Evolutionary conservation across 2,888 invertebrate genomes (phyloP).

Genomic region (Cyclophora albipunctata): DNA sequence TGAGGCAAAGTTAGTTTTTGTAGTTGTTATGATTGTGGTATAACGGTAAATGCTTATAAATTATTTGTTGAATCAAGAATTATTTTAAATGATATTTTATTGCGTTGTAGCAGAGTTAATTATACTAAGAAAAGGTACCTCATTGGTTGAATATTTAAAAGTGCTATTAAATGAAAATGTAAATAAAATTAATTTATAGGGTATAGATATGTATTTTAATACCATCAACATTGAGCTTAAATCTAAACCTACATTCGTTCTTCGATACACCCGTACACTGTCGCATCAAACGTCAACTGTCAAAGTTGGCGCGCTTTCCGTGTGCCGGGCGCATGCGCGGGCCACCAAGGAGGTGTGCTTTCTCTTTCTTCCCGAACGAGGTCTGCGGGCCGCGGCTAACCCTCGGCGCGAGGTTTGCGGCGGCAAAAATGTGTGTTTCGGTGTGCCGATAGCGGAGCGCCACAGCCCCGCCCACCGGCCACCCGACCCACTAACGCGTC

Average conservation of each 20-base stretch:
- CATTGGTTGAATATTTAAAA: too few species aligned
- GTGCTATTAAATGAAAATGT: too few species aligned
- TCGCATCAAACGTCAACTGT: constrained; percentile 43
- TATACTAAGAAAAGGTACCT: too few species aligned
- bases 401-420: constrained; percentile 76
- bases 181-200: too few species aligned
- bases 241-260: too few species aligned
- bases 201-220: too few species aligned
- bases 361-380: constrained; percentile 58
- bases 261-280: constrained; percentile 17
- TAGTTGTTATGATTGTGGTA: background rate
- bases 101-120: too few species aligned
- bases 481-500: constrained; percentile 70
- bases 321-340: constrained; percentile 49
- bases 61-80: too few species aligned
- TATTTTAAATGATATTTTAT: too few species aligned
- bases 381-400: constrained; percentile 76
- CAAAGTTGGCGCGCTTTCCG: constrained; percentile 54
- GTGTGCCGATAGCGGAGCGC: constrained; percentile 74
- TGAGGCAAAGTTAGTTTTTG: constrained; percentile 13
- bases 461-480: constrained; percentile 54
- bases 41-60: too few species aligned
- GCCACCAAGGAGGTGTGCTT: constrained; percentile 28
- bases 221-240: too few species aligned
- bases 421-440: constrained; percentile 77